phyloP scores from a whole-genome alignment of 2,797 vertebrate species.

The Cossypha polioptera region DNA sequence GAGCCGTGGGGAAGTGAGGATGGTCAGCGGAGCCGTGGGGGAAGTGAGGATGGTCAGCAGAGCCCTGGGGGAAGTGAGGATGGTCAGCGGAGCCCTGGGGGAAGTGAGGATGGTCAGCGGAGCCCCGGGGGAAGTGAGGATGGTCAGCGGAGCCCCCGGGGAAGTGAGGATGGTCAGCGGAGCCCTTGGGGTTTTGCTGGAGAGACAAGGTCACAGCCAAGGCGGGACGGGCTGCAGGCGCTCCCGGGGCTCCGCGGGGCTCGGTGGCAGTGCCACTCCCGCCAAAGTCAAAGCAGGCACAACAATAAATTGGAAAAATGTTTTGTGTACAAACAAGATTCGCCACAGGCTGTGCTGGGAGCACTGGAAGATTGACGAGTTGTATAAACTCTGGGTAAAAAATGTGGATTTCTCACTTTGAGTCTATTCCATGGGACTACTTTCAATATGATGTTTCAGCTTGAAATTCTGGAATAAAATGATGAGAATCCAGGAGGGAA shows the following conservation, averaged over 20 bases:
- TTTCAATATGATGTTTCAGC: neutral
- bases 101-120: neutral
- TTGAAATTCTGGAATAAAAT: neutral
- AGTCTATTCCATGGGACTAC: neutral
- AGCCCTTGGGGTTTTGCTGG: neutral
- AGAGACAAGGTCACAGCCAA: accelerated
- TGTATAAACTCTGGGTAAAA: neutral
- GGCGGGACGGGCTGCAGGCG: accelerated
- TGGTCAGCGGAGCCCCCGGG: neutral
- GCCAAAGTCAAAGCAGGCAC: neutral
- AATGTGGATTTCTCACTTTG: neutral
- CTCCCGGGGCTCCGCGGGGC: neutral
- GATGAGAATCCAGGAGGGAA: neutral
- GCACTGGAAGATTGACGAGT: neutral
- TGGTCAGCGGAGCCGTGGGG: neutral
- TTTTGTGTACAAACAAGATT: neutral
- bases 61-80: too few relatives aligned
- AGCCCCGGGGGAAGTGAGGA: neutral
- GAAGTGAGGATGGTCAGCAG: too few relatives aligned
- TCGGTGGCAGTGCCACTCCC: neutral
- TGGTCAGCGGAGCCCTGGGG: neutral
- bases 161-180: neutral
- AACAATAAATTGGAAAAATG: neutral
- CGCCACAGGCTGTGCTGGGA: neutral
- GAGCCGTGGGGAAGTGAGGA: neutral